Percentiles rank a stretch among this genome's conserved stretches.
Evolutionary conservation across 1,140 invertebrate genomes (phyloP).

Genomic region (Pseudomyrmex pallidus): DNA sequence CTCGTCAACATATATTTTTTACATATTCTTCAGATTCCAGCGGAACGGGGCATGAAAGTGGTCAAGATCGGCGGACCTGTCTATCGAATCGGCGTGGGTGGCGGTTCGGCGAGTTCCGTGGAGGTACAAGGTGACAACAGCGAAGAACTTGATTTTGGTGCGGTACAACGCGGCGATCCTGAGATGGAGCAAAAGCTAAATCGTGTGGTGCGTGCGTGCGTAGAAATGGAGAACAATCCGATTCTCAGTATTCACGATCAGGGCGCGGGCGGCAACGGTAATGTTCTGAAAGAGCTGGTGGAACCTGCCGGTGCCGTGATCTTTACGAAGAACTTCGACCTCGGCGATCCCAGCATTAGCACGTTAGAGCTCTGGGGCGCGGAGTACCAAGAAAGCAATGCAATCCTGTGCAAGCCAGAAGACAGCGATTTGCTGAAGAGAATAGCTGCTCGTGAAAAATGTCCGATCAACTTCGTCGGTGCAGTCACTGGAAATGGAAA

Average conservation of each 20-base stretch:
- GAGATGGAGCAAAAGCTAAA: slow-evolving; percentile 99
- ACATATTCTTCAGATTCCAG: slow-evolving; percentile 66
- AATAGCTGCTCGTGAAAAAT: slow-evolving; percentile 94
- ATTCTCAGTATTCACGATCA: slow-evolving; percentile 98
- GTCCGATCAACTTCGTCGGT: slow-evolving; percentile 97
- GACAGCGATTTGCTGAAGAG: slow-evolving; percentile 88
- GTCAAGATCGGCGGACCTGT: slow-evolving; percentile 98
- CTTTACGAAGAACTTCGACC: slow-evolving; percentile 93
- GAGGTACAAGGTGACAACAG: slow-evolving; percentile 95
- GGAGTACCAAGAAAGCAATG: slow-evolving; percentile 99
- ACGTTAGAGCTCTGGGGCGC: slow-evolving; percentile 98
- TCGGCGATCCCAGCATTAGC: slow-evolving; percentile 97
- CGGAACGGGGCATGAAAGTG: slow-evolving; percentile 90
- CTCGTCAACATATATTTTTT: not conserved
- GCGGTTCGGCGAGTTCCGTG: slow-evolving; percentile 98
- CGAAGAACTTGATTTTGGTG: slow-evolving; percentile 96
- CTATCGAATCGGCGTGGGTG: slow-evolving; percentile 98
- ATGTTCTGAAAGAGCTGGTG: slow-evolving; percentile 98
- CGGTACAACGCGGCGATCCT: slow-evolving; percentile 98
- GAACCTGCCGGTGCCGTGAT: slow-evolving; percentile 97
- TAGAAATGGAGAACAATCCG: slow-evolving; percentile 95
- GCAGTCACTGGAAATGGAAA: slow-evolving; percentile 94
- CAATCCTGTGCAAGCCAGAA: slow-evolving; percentile 90
- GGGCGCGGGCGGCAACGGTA: slow-evolving; percentile 99
- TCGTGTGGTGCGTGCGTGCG: slow-evolving; percentile 95